phyloP scores from a whole-genome alignment of 1,140 invertebrate genomes.

The Bombus confusus region DNA sequence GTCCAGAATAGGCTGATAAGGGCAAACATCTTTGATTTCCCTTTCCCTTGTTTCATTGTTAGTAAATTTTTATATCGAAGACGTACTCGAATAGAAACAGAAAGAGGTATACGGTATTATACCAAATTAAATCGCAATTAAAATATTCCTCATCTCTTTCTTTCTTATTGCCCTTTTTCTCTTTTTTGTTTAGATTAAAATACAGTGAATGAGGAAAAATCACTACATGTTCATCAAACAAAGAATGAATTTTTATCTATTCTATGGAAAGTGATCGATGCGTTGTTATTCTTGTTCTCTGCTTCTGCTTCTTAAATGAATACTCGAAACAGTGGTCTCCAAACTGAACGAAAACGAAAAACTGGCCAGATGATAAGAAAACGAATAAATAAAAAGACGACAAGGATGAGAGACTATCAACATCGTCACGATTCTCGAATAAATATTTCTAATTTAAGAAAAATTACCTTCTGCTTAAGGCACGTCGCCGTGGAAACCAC shows the following conservation, averaged over 20 bases:
- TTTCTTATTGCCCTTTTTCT: background rate
- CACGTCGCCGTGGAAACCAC: constrained; percentile 61
- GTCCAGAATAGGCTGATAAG: background rate
- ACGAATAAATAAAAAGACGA: constrained; percentile 39
- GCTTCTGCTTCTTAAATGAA: background rate
- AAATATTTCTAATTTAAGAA: constrained; percentile 40
- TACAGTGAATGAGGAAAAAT: background rate
- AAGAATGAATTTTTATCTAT: constrained; percentile 26
- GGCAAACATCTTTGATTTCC: background rate
- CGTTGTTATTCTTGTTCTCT: background rate
- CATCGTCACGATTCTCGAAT: constrained; percentile 22
- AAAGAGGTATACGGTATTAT: background rate
- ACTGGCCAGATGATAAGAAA: constrained; percentile 25
- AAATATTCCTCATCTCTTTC: too few relatives aligned
- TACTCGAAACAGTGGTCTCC: constrained; percentile 63
- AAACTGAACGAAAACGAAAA: constrained; percentile 60
- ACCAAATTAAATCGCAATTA: too few relatives aligned
- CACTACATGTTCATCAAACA: background rate
- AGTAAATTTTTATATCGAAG: background rate
- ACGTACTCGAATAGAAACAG: background rate
- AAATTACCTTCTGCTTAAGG: constrained; percentile 51
- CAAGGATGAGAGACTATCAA: constrained; percentile 41
- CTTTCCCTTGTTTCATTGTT: background rate
- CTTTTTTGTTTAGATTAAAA: background rate
- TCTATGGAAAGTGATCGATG: constrained; percentile 5